Evolutionary conservation across 2,888 invertebrate species (phyloP), one percentile per base, ranked within the genome.

Genomic region (Rotaria socialis): DNA sequence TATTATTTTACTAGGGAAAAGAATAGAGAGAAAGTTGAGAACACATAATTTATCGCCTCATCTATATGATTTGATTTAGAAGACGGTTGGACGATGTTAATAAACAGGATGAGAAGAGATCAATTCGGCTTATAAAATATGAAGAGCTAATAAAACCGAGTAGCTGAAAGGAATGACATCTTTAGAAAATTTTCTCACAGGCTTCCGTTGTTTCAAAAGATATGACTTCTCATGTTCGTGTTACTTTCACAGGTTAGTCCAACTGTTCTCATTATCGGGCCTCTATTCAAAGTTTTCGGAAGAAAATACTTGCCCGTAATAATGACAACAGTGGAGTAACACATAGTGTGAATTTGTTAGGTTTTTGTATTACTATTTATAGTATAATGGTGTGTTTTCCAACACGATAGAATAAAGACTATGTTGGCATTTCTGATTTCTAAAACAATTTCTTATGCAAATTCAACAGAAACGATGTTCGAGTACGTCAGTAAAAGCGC

Each of bases 31-130:
- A 67, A 27, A 67, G 19, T 19, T 35, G 27, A 19, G 35, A 35
- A 35, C 35, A 10, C 67, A 10, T 27, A 16, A 67, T 67, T 67
- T 67, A 27, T 35, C 35, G 67, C 35, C 35, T 67, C 16, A 35
- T 67, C 67, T 67, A 67, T 35, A 67, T 67, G 67, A 67, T 67
- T 67, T 35, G 35, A 67, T 67, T 67, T 67, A 67, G 67, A 27
- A 67, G 27, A 67, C 35, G 67, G 16, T 67, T 27, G 35, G 27
- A 3, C 6, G 10, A 27, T 27, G 16, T 35, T 35, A 67, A 35
- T 16, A 67, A 67, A 67, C 67, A 67, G 35, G 2, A 35, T 35
- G 35, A 27, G 22, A 67, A 16, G 67, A 67, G 67, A 67, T 67
- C 67, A 67, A 67, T 19, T 35, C 35, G 19, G 19, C 35, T 67